Base-by-base conservation (phyloP, 1,140 invertebrate species). In the Drosophila lacteicornis region DNA sequence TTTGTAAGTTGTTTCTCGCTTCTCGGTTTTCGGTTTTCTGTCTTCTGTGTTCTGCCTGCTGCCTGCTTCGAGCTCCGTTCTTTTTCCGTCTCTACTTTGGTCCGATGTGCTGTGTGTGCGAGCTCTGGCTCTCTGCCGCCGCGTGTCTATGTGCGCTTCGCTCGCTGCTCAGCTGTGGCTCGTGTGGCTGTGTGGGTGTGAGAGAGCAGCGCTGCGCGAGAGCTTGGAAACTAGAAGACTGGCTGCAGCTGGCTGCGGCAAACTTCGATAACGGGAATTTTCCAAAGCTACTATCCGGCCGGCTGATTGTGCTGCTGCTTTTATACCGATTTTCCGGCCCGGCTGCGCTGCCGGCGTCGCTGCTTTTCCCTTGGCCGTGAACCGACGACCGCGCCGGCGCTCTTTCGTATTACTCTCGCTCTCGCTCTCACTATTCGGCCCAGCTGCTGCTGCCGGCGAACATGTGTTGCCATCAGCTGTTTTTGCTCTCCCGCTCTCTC, bases 201-300 rank as follows among this genome's bases (percentile, higher is more conserved):
- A 53, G 49, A 55, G 56, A 71, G 46, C 33, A 43, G 68, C 68
- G 38, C 57, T 38, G 71, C 43, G 47, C 17, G 40, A 58, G 71
- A 60, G 70, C 45, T 74, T 58, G 67, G 70, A 57, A 68, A 60
- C 38, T 59, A 42, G 67, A 43, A 19, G 60, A 69, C 40, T 75
- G 66, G 25, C 56, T 70, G 71, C 70, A 46, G 61, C 40, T 69
- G 59, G 51, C 61, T 67, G 66, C 40, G 17, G 56, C 83, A 80
- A 80, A 88, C 84, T 88, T 90, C 80, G 80, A 79, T 84, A 79
- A 71, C 85, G 53, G 68, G 68, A 62, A 40, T 87, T 85, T 90
- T 88, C 77, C 84, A 88, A 90, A 88, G 85, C 85, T 90, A 88
- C 84, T 87, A 83, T 88, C 78, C 84, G 78, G 81, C 85, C 84